Base-by-base conservation (phyloP, 2,113 vertebrate species). In the Cathartes aura region DNA sequence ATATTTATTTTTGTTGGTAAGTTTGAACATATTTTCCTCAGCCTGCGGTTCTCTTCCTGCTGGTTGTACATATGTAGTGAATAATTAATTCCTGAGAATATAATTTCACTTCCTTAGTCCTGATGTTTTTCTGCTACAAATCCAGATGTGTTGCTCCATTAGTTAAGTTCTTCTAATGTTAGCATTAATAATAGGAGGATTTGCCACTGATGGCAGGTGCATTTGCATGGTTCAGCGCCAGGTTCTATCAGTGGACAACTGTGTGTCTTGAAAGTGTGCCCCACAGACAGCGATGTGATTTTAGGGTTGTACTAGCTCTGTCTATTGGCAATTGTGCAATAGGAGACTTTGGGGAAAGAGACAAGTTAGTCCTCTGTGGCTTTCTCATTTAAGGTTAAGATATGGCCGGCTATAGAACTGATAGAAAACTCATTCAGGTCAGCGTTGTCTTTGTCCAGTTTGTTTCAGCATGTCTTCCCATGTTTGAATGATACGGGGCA, bases 1-100 rank as follows among this genome's bases (percentile, higher is more conserved):
- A 82, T 96, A 73, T 97, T 95, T 97, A 90, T 96, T 97, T 95
- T 94, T 96, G 79, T 93, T 97, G 88, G 87, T 96, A 83, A 88
- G 85, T 93, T 97, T 83, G 90, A 94, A 96, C 90, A 91, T 95
- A 90, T 93, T 97, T 97, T 93, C 86, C 82, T 88, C 90, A 95
- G 93, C 92, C 90, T 92, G 92, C 30, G 86, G 86, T 95, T 96
- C 87, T 88, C 74, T 94, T 87, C 92, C 88, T 95, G 96, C 82
- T 96, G 92, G 45, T 94, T 93, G 79, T 87, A 91, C 84, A 90
- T 91, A 85, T 95, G 73, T 50, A 93, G 82, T 86, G 66, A 95
- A 90, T 97, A 96, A 94, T 90, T 94, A 32, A 89, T 93, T 97
- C 90, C 71, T 66, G 75, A 88, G 71, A 97, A 88, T 73, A n/a